A percentile compares a stretch with the other conserved stretches of the same genome.
Evolutionary conservation across 1,140 invertebrate species (phyloP).

Genomic region (Procambarus virginalis): DNA sequence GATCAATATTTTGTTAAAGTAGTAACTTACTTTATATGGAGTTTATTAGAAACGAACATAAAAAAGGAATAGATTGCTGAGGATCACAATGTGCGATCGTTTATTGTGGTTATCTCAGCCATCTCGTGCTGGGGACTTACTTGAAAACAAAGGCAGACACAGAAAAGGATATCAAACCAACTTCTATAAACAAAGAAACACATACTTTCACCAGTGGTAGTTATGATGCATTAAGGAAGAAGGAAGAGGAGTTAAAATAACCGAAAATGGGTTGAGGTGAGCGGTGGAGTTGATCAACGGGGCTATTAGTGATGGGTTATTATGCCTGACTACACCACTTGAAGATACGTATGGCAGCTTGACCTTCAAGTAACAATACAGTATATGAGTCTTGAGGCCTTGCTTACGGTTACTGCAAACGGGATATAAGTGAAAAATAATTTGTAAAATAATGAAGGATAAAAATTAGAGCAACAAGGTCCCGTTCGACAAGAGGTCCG

Average conservation of each 20-base stretch:
- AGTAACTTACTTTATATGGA: constrained; percentile 1
- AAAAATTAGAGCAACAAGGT: neutral
- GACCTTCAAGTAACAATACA: neutral
- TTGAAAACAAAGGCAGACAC: neutral
- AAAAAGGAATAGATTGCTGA: neutral
- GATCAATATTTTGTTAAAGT: neutral
- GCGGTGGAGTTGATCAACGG: neutral
- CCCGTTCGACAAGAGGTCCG: constrained; percentile 23
- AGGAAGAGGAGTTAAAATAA: neutral
- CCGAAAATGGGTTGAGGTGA: neutral
- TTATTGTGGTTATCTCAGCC: neutral
- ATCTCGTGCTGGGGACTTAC: neutral
- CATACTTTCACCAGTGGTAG: neutral
- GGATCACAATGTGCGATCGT: neutral
- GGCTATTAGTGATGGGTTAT: neutral
- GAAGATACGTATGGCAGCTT: neutral
- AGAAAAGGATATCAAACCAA: neutral
- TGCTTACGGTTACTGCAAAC: neutral
- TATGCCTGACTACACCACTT: neutral
- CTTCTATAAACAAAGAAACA: neutral
- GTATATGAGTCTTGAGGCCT: neutral
- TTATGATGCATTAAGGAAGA: neutral
- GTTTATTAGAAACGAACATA: neutral
- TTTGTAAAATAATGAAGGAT: neutral
- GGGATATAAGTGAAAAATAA: neutral